phyloP scores from a whole-genome alignment of 2,113 vertebrate genomes.

The Gobiocypris rarus region DNA sequence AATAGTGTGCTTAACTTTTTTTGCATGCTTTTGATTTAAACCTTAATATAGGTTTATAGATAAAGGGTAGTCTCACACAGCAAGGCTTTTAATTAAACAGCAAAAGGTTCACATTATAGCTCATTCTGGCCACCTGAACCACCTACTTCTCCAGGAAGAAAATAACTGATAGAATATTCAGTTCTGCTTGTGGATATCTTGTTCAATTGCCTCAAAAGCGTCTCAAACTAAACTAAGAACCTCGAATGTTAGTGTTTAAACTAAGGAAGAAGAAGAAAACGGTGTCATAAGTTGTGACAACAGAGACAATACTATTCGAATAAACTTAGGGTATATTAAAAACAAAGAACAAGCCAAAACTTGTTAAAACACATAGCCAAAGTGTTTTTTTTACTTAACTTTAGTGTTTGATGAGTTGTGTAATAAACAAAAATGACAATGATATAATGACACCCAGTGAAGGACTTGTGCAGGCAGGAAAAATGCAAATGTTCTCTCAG shows the following conservation, averaged over 20 bases:
- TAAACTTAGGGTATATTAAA: background rate
- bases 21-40: background rate
- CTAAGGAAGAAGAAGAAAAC: too few relatives aligned
- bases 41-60: background rate
- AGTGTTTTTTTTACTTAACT: background rate
- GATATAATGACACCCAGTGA: slow-evolving; percentile 18
- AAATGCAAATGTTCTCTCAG: slow-evolving; percentile 26
- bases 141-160: background rate
- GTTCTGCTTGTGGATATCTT: background rate
- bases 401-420: slow-evolving; percentile 29
- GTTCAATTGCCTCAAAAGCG: background rate
- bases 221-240: too few relatives aligned
- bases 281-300: too few relatives aligned
- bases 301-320: background rate
- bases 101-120: background rate
- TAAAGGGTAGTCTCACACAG: background rate
- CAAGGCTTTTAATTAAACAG: background rate
- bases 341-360: slow-evolving; percentile 7
- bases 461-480: slow-evolving; percentile 47
- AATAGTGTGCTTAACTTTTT: background rate
- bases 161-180: background rate
- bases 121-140: background rate
- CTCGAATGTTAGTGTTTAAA: too few relatives aligned
- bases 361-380: background rate
- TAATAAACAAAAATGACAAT: slow-evolving; percentile 39